Percentiles rank a stretch among this genome's conserved stretches.
Conservation (phyloP, 92 coral and sea anemone species). For the Porites cylindrica region DNA sequence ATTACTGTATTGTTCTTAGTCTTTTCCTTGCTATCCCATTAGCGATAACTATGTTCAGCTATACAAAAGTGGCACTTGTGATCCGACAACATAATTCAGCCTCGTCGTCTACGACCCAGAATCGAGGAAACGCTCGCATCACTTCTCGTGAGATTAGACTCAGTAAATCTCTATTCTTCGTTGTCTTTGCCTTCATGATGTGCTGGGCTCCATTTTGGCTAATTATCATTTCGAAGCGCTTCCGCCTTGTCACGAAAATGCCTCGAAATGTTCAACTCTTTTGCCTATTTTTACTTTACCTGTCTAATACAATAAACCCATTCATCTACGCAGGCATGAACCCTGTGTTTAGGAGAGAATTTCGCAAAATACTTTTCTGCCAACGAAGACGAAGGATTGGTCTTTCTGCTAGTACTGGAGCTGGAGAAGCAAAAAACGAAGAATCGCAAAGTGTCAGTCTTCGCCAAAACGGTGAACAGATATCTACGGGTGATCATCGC, state of each 20-base stretch:
- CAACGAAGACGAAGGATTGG: not conserved
- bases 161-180: constrained; percentile 4
- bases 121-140: not conserved
- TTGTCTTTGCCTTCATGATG: constrained; percentile 1
- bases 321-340: constrained; percentile 30
- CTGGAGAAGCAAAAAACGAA: not conserved
- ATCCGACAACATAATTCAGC: not conserved
- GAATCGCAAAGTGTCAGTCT: not conserved
- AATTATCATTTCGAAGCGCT: not conserved
- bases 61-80: not conserved
- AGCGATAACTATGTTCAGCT: not conserved
- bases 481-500: too few relatives aligned
- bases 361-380: not conserved
- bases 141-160: not conserved
- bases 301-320: constrained; percentile 9
- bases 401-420: not conserved
- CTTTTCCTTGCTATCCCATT: not conserved
- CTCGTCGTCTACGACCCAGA: not conserved
- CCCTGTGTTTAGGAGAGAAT: not conserved
- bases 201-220: constrained; percentile 15
- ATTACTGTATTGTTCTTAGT: not conserved
- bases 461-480: not conserved
- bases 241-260: not conserved
- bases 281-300: not conserved
- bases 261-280: not conserved